A percentile compares a stretch with the other conserved stretches of the same genome.
Evolutionary conservation across 2,113 vertebrate species (phyloP).

Genomic region (Neopipo cinnamomea): DNA sequence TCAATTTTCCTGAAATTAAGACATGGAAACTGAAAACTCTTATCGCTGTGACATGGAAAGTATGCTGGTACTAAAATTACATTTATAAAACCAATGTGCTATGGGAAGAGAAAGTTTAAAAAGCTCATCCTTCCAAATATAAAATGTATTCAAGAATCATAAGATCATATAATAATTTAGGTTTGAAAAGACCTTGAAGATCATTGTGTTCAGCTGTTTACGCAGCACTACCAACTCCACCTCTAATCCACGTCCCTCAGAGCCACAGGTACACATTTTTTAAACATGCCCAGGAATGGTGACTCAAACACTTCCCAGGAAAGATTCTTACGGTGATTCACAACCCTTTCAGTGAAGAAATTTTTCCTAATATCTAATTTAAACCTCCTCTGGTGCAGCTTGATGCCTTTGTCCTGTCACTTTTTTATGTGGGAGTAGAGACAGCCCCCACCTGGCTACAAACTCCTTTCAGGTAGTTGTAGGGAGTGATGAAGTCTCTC

Average conservation of each 20-base stretch:
- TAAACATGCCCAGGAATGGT: neutral
- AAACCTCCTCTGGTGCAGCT: neutral
- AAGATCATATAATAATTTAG: neutral
- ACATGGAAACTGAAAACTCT: neutral
- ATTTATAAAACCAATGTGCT: neutral
- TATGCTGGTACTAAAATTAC: neutral
- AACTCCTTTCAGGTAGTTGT: neutral
- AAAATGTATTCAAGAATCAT: neutral
- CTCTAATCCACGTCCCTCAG: neutral
- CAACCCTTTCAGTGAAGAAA: neutral
- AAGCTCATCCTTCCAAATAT: neutral
- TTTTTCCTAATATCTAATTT: neutral
- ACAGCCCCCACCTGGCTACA: accelerated
- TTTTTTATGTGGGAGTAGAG: neutral
- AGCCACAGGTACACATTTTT: neutral
- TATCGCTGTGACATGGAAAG: neutral
- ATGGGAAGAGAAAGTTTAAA: neutral
- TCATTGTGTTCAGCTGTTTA: neutral
- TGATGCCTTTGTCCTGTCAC: neutral
- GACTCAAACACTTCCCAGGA: neutral
- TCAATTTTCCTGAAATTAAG: neutral
- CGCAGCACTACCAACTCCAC: neutral
- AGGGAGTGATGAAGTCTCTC: neutral
- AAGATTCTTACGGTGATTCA: neutral
- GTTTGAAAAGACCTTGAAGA: neutral